Percentiles rank a stretch among this genome's conserved stretches.
Conservation (phyloP, 2,888 invertebrate genomes). For the Hemithea aestivaria region DNA sequence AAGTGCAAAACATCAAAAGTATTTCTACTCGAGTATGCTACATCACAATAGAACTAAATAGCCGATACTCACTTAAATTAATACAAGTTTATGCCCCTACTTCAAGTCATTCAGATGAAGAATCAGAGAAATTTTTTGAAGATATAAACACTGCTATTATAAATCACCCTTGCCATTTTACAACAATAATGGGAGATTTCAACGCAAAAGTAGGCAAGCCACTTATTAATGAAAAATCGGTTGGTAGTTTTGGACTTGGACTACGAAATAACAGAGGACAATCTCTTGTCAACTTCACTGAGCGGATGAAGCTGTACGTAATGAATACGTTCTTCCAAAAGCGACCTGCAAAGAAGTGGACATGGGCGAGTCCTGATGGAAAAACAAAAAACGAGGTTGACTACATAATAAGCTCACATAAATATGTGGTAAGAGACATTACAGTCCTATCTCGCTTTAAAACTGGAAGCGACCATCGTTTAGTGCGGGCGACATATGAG, state of each 20-base stretch:
- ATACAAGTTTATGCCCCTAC: too few relatives aligned
- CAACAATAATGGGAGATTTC: background rate
- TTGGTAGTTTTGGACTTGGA: background rate
- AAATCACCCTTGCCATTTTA: background rate
- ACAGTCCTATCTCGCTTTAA: too few relatives aligned
- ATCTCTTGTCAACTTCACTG: background rate
- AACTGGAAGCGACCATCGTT: too few relatives aligned
- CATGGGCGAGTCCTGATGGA: background rate
- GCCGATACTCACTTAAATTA: too few relatives aligned
- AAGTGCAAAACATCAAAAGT: background rate
- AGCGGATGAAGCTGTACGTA: background rate
- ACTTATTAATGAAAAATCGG: background rate
- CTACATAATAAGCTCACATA: background rate
- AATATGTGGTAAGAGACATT: too few relatives aligned
- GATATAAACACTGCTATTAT: background rate
- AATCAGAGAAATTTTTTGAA: background rate
- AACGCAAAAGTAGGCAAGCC: background rate
- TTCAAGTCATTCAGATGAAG: background rate
- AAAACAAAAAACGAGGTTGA: too few relatives aligned
- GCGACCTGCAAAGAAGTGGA: background rate
- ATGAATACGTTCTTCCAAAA: conserved; percentile 2
- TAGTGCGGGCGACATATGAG: too few relatives aligned
- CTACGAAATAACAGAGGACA: background rate
- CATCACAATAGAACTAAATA: background rate
- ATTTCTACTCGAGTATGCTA: conserved; percentile 4